Conservation (phyloP, 2,888 invertebrate species). For the Acronicta aceris region DNA sequence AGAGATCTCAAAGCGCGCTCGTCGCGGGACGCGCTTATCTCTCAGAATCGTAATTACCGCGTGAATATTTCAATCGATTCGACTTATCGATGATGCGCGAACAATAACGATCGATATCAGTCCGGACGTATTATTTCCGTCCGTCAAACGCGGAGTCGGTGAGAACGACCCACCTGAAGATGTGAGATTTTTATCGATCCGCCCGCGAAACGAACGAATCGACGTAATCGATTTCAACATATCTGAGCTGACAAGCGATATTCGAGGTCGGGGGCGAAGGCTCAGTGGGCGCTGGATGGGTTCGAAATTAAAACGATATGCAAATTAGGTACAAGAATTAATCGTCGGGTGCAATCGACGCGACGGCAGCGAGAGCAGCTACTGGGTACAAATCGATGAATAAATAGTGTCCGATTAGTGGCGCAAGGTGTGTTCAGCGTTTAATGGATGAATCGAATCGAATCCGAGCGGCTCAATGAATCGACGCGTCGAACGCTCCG, state of each 20-base stretch:
- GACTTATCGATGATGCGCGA: constrained; percentile 80
- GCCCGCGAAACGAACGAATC: constrained; percentile 76
- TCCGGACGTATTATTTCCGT: constrained; percentile 78
- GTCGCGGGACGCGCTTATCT: constrained; percentile 75
- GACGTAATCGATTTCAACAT: constrained; percentile 85
- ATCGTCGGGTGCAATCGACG: constrained; percentile 82
- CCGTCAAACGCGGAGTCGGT: constrained; percentile 72
- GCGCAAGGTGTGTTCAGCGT: constrained; percentile 75
- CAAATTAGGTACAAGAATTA: constrained; percentile 83
- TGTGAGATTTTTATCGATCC: constrained; percentile 74
- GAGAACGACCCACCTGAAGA: constrained; percentile 74
- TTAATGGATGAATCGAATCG: constrained; percentile 79
- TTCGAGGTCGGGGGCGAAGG: constrained; percentile 81
- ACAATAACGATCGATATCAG: constrained; percentile 81
- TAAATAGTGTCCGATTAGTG: constrained; percentile 84
- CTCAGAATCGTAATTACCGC: constrained; percentile 82
- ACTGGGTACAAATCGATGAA: constrained; percentile 85
- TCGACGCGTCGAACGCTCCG: constrained; percentile 67
- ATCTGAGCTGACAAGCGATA: constrained; percentile 80
- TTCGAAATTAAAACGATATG: constrained; percentile 87
- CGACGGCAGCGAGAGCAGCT: constrained; percentile 79
- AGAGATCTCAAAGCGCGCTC: constrained; percentile 69
- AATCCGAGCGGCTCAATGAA: constrained; percentile 76
- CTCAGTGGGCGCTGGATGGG: constrained; percentile 85
- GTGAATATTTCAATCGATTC: constrained; percentile 86